Percentiles rank a stretch among this genome's conserved stretches.
phyloP scores from a whole-genome alignment of 2,888 invertebrate species.

The Stenchaetothrips biformis region DNA sequence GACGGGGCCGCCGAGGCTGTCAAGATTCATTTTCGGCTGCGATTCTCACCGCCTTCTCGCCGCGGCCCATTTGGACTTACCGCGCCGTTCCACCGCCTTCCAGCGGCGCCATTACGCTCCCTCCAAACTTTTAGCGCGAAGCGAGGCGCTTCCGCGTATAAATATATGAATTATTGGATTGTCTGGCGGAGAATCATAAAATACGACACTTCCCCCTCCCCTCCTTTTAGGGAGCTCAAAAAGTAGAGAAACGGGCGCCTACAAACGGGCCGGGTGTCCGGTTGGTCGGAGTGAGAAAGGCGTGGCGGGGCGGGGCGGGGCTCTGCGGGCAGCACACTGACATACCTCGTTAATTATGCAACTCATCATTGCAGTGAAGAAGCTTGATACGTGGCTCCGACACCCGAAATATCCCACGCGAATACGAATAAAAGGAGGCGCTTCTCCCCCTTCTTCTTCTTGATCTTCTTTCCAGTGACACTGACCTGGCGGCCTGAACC shows the following conservation, averaged over 20 bases:
- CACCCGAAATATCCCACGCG: no score
- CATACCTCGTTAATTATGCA: slow-evolving; percentile 13
- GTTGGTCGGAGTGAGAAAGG: neutral
- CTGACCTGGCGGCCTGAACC: no score
- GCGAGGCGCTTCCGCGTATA: neutral
- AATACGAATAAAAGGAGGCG: no score
- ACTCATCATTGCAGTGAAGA: no score
- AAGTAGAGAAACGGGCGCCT: no score
- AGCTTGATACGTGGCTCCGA: no score
- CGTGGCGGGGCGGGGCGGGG: neutral
- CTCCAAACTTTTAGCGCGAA: slow-evolving; percentile 6
- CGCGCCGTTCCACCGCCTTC: neutral
- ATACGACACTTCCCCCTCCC: slow-evolving; percentile 10
- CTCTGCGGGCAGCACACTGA: neutral
- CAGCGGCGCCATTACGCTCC: no score
- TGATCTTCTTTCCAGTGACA: no score
- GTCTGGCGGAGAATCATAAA: slow-evolving; percentile 17
- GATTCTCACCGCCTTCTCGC: neutral
- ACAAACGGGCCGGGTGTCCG: neutral
- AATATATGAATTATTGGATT: slow-evolving; percentile 24
- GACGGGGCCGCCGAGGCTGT: neutral
- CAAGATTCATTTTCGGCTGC: neutral
- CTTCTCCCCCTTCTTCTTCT: no score
- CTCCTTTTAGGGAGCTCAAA: no score
- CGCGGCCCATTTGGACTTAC: slow-evolving; percentile 12